Percentiles rank a stretch among this genome's conserved stretches.
phyloP scores from a whole-genome alignment of 2,797 vertebrate species.

The Benthosema pterotum region DNA sequence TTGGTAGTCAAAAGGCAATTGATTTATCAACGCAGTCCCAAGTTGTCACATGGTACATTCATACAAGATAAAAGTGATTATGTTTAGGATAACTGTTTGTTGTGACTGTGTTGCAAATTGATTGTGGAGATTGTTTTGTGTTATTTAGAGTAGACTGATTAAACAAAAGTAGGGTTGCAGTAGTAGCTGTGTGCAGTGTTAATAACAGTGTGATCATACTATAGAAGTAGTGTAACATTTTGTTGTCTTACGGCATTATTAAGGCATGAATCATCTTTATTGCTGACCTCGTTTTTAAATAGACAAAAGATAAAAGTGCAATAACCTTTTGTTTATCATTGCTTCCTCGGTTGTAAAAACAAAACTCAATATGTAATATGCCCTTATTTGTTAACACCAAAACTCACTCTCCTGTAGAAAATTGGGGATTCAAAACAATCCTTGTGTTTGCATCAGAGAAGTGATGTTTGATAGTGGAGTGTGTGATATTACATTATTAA shows the following conservation, averaged over 20 bases:
- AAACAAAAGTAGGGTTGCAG: constrained; percentile 67
- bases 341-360: constrained; percentile 69
- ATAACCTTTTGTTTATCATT: constrained; percentile 81
- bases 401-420: constrained; percentile 72
- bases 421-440: constrained; percentile 62
- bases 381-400: constrained; percentile 70
- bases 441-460: constrained; percentile 63
- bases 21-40: constrained; percentile 45
- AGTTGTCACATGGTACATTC: constrained; percentile 58
- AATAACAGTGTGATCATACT: constrained; percentile 76
- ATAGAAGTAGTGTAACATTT: constrained; percentile 74
- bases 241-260: constrained; percentile 67
- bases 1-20: constrained; percentile 44
- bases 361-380: constrained; percentile 56
- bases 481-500: constrained; percentile 77
- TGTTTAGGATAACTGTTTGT: constrained; percentile 61
- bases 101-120: constrained; percentile 72
- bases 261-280: constrained; percentile 75
- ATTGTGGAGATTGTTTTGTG: constrained; percentile 72
- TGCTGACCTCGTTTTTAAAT: constrained; percentile 78
- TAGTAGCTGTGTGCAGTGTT: constrained; percentile 79
- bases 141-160: constrained; percentile 71
- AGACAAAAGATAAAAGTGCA: constrained; percentile 80
- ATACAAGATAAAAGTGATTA: constrained; percentile 52
- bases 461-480: constrained; percentile 75